A percentile compares a stretch with the other conserved stretches of the same genome.
Conservation (phyloP, 2,113 vertebrate species). For the Athene noctua region DNA sequence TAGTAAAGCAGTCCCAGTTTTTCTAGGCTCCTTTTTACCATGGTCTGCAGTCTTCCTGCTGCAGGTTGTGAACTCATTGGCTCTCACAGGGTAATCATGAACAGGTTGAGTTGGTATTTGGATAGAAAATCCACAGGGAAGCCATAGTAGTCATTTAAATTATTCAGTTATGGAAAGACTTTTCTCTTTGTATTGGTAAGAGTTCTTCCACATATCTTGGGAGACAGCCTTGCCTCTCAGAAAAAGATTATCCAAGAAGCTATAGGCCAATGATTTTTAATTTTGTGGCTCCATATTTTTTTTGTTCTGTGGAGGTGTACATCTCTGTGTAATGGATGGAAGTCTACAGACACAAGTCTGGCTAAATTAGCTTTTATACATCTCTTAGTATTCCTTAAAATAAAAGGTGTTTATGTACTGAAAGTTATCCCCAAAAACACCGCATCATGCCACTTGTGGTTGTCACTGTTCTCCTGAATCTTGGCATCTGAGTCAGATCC, state of each 20-base stretch:
- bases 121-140: slow-evolving; percentile 18
- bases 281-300: neutral
- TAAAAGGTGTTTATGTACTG: neutral
- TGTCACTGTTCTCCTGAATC: neutral
- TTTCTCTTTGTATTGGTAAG: neutral
- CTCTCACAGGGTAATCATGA: neutral
- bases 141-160: neutral
- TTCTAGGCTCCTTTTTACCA: neutral
- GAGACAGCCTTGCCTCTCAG: neutral
- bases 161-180: neutral
- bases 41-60: neutral
- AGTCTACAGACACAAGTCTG: neutral
- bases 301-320: neutral
- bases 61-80: neutral
- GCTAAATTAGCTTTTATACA: neutral
- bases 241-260: neutral
- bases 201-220: neutral
- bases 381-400: neutral
- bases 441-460: neutral
- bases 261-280: neutral
- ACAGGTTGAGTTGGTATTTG: slow-evolving; percentile 6
- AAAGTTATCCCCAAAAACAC: neutral
- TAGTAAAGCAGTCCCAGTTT: neutral
- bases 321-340: neutral
- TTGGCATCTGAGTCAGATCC: neutral